These are phyloP conservation scores for Heliconius eleuchia DNA, from an alignment of 1,140 invertebrate genomes.

Conservation along the genomic window DNA sequence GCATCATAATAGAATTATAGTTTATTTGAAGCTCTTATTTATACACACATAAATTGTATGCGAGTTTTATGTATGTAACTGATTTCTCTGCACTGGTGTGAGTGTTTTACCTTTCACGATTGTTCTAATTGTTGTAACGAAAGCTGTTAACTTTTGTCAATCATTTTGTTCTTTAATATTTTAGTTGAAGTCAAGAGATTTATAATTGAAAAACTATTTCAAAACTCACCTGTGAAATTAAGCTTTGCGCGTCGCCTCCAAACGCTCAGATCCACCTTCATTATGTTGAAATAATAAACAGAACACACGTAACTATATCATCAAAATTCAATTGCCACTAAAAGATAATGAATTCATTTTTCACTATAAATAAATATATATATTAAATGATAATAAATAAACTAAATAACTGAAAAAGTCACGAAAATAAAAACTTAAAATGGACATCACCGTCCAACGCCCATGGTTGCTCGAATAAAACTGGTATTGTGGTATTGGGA, in stretches of 20 bases:
- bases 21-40: not conserved
- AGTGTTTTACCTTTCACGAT: constrained; percentile 33
- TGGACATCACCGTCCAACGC: constrained; percentile 51
- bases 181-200: not conserved
- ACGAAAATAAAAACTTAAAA: constrained; percentile 64
- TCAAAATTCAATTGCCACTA: constrained; percentile 46
- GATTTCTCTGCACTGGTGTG: constrained; percentile 30
- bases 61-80: constrained; percentile 2
- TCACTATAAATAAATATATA: constrained; percentile 48
- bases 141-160: constrained; percentile 1
- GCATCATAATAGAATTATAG: too few relatives aligned
- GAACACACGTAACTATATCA: constrained; percentile 58
- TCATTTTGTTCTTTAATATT: not conserved
- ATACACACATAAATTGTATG: not conserved
- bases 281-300: constrained; percentile 68
- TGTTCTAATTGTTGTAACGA: constrained; percentile 12
- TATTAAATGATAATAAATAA: constrained; percentile 55
- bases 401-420: constrained; percentile 53
- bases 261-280: constrained; percentile 68
- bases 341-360: constrained; percentile 58
- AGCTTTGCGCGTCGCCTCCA: constrained; percentile 63
- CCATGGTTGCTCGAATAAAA: constrained; percentile 45
- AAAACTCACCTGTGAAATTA: constrained; percentile 60
- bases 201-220: constrained; percentile 23
- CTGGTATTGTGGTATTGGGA: constrained; percentile 5